Base-by-base conservation (phyloP, 1,140 invertebrate genomes). In the Trichonephila inaurata region DNA sequence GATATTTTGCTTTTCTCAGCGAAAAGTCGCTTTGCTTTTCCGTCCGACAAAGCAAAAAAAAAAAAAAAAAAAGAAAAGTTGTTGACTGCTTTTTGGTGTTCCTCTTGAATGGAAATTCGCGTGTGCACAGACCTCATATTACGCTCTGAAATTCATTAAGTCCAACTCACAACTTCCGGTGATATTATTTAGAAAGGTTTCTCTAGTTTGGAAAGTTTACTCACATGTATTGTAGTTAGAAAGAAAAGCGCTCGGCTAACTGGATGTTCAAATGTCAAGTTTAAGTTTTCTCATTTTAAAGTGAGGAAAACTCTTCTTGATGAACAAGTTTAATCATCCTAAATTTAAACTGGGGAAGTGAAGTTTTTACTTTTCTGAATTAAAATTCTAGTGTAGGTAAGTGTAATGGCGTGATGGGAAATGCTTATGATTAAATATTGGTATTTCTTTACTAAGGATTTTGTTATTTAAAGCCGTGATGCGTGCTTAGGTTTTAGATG, bases 61-160 rank as follows among this genome's bases (percentile, higher is more conserved):
- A n/a, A n/a, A n/a, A n/a, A n/a, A n/a, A n/a, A 69, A 28, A 89
- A 61, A 61, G 19, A 64, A 24, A 51, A 44, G 28, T 92, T 92
- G 90, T 64, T 91, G 89, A 91, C 89, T 91, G 89, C 51, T 58
- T 88, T 72, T 62, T 51, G 14, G 18, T 61, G 18, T 81, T 82
- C 44, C 24, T 40, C 8, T 18, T 33, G 72, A 4, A 28, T 64
- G 44, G 44, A 33, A 0, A 1, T 61, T 89, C 66, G 88, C 88
- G 88, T 89, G 88, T 44, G 21, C 66, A 12, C 40, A 24, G 14
- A 72, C 16, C 69, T 62, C 24, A 8, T 40, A 77, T 82, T 91
- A 91, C 72, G 58, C 58, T 72, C 14, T 64, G 69, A 61, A 91
- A 91, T 91, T 91, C 89, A 91, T 91, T 91, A 82, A 40, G 51